Evolutionary conservation across 2,888 invertebrate species (phyloP).

Genomic region (Conus canariensis): DNA sequence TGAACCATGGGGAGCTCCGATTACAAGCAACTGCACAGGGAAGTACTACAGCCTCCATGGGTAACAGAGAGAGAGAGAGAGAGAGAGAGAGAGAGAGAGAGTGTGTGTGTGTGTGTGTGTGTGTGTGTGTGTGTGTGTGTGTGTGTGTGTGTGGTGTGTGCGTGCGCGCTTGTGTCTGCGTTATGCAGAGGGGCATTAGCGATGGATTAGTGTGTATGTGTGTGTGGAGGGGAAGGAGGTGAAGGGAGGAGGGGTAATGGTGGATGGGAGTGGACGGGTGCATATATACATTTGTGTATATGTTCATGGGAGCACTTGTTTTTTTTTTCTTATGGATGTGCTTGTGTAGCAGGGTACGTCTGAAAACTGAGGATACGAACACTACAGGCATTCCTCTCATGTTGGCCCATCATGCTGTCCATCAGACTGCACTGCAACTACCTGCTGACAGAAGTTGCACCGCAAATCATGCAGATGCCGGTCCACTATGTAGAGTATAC

Average conservation of each 20-base stretch:
- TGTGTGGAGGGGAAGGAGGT: no score
- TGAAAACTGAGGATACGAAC: no score
- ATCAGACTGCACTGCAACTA: neutral
- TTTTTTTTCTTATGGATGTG: no score
- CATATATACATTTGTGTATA: no score
- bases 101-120: neutral
- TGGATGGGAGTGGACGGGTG: no score
- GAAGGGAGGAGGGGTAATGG: no score
- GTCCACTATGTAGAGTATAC: neutral
- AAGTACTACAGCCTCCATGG: neutral
- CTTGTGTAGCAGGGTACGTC: no score
- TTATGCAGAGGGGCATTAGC: no score
- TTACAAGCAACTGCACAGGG: neutral
- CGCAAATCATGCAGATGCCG: slow-evolving; percentile 14
- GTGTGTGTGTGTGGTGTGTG: neutral
- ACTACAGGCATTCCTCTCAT: neutral
- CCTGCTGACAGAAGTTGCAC: neutral
- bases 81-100: neutral
- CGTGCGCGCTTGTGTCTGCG: neutral
- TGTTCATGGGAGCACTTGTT: no score
- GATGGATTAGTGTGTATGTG: neutral
- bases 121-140: neutral
- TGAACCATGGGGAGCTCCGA: neutral
- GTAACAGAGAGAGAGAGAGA: neutral
- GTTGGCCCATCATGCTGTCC: no score